Evolutionary conservation across 2,888 invertebrate species (phyloP).

Genomic region (Troglohyphantes excavatus): DNA sequence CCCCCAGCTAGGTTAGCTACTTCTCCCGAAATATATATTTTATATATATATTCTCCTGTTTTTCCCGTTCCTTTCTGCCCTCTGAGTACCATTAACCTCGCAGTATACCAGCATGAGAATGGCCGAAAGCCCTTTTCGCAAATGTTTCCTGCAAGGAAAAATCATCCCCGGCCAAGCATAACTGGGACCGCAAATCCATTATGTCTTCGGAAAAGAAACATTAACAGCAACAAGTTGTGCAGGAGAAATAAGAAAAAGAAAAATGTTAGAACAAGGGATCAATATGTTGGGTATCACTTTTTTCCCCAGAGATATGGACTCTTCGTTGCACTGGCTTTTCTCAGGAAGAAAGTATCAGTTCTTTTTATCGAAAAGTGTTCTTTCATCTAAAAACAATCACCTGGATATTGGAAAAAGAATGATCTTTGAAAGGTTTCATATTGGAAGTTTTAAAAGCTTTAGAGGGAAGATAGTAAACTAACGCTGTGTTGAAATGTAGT

Average conservation of each 20-base stretch:
- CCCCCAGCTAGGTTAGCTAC: background rate
- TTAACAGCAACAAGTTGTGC: constrained; percentile 45
- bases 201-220: constrained; percentile 10
- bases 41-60: no score
- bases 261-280: background rate
- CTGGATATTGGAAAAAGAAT: background rate
- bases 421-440: background rate
- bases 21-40: background rate
- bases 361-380: background rate
- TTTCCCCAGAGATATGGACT: background rate
- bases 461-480: no score
- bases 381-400: background rate
- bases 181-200: background rate
- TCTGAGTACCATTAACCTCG: background rate
- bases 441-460: background rate
- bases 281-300: background rate
- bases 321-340: background rate
- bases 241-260: background rate
- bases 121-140: constrained; percentile 8
- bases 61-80: background rate
- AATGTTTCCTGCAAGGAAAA: background rate
- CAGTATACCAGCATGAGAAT: constrained; percentile 19
- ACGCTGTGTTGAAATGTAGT: no score
- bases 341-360: background rate
- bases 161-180: background rate